Evolutionary conservation across 2,113 vertebrate species (phyloP).

Genomic region (Equus przewalskii): DNA sequence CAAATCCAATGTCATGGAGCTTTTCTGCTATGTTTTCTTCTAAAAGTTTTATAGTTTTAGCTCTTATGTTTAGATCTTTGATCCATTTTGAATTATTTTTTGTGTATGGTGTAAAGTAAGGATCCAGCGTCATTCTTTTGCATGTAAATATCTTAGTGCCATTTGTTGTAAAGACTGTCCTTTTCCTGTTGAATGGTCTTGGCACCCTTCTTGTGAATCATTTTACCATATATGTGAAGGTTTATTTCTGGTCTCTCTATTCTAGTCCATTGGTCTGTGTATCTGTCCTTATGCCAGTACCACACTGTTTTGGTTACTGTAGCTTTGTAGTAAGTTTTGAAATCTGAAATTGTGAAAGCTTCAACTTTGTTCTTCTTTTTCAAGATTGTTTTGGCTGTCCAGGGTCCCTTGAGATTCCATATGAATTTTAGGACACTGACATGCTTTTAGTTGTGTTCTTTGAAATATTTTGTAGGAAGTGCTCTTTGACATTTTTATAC

Average conservation of each 20-base stretch:
- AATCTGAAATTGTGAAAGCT: background rate
- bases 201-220: background rate
- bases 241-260: background rate
- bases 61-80: background rate
- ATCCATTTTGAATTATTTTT: constrained; percentile 12
- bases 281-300: background rate
- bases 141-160: background rate
- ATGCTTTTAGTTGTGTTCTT: constrained; percentile 26
- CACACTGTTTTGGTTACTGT: background rate
- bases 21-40: background rate
- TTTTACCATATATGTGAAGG: background rate
- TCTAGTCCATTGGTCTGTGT: background rate
- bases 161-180: background rate
- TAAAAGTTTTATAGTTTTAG: background rate
- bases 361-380: background rate
- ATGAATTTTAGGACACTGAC: background rate
- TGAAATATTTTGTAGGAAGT: constrained; percentile 44
- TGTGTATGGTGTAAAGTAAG: background rate
- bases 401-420: background rate
- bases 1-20: background rate
- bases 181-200: background rate
- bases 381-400: background rate
- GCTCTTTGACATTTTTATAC: constrained; percentile 9
- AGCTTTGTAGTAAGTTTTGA: constrained; percentile 29
- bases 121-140: background rate